These are phyloP conservation scores for Callionymus lyra DNA, from an alignment of 2,113 vertebrate species.

Conservation along the genomic window DNA sequence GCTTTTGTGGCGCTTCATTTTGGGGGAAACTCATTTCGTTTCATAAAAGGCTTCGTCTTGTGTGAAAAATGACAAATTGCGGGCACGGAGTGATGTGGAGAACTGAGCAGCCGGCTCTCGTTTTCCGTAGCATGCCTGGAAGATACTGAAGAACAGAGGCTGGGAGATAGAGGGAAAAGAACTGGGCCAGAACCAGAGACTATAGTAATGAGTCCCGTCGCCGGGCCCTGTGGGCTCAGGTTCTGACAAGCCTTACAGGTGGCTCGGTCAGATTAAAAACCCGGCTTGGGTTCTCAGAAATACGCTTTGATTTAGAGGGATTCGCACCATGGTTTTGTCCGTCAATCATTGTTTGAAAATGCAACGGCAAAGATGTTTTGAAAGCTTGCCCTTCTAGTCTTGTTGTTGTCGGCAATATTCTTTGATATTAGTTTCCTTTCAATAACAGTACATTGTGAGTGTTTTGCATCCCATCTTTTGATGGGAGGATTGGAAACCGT, in stretches of 20 bases:
- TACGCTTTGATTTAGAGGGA: slow-evolving; percentile 51
- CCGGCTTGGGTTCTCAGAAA: slow-evolving; percentile 42
- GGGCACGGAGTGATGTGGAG: slow-evolving; percentile 58
- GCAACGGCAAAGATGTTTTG: slow-evolving; percentile 42
- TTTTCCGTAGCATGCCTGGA: slow-evolving; percentile 55
- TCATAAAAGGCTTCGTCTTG: slow-evolving; percentile 74
- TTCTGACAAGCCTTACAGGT: slow-evolving; percentile 68
- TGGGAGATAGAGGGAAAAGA: slow-evolving; percentile 48
- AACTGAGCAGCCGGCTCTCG: slow-evolving; percentile 50
- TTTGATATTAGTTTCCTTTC: slow-evolving; percentile 31
- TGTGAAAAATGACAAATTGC: slow-evolving; percentile 75
- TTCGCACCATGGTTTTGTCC: slow-evolving; percentile 32
- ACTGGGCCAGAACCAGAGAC: slow-evolving; percentile 55
- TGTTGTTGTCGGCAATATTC: slow-evolving; percentile 24
- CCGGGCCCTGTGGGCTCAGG: slow-evolving; percentile 55
- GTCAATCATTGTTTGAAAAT: slow-evolving; percentile 55
- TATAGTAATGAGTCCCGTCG: slow-evolving; percentile 62
- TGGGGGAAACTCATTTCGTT: slow-evolving; percentile 72
- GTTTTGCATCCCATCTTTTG: too few species aligned
- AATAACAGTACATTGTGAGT: slow-evolving; percentile 14
- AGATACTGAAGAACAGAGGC: slow-evolving; percentile 55
- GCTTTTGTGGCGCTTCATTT: slow-evolving; percentile 74
- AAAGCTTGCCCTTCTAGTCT: slow-evolving; percentile 25
- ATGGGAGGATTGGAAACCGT: too few species aligned
- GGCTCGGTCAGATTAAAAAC: slow-evolving; percentile 63